A percentile compares a stretch with the other conserved stretches of the same genome.
phyloP scores from a whole-genome alignment of 2,797 vertebrate genomes.

The Microctenopoma stevenorrisi region DNA sequence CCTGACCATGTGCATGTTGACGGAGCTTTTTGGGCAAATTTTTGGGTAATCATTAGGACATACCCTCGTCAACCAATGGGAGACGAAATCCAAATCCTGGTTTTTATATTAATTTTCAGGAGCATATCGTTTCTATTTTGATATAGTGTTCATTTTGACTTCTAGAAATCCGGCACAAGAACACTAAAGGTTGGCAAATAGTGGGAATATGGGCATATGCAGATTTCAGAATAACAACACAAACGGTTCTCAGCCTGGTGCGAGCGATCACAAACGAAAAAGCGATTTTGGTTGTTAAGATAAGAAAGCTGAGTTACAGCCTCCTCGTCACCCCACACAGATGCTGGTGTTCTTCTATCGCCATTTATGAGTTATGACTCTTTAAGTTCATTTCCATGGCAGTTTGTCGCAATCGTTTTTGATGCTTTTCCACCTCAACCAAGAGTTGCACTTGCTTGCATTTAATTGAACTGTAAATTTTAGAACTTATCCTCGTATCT shows the following conservation, averaged over 20 bases:
- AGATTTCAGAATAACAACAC: background rate
- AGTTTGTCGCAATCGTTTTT: background rate
- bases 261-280: background rate
- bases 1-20: background rate
- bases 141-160: background rate
- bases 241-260: too few species aligned
- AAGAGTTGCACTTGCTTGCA: background rate
- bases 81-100: background rate
- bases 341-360: background rate
- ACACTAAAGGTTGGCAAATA: background rate
- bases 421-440: background rate
- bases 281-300: too few species aligned
- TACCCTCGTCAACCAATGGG: background rate
- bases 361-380: background rate
- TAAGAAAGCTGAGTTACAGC: background rate
- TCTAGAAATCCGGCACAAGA: background rate
- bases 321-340: background rate
- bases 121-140: background rate
- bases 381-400: background rate
- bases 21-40: background rate
- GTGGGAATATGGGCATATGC: background rate
- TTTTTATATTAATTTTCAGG: slow-evolving; percentile 18
- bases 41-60: background rate
- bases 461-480: slow-evolving; percentile 2
- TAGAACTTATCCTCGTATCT: slow-evolving; percentile 1